Evolutionary conservation across 2,797 vertebrate species (phyloP), one percentile per base, ranked within the genome.

Genomic region (Australoheros facetus): DNA sequence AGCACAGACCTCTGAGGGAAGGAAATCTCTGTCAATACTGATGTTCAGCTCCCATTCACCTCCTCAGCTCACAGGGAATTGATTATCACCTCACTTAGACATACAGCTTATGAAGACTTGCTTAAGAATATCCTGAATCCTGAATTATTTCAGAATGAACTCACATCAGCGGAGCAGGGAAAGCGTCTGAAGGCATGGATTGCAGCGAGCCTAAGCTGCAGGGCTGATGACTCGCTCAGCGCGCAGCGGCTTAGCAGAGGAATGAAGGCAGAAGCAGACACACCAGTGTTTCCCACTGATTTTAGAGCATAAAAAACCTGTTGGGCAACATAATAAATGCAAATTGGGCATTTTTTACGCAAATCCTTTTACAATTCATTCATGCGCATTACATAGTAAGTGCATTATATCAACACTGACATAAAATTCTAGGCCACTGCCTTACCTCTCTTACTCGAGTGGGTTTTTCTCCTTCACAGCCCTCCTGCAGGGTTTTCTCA

Each of bases 151-250:
- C 10, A 71, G 17, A 34, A 59, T 71, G 2, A 30, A 92, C 97
- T 94, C 80, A 98, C 96, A 2, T 96, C 87, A 55, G 54, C 89
- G 3, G 93, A 83, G 87, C 97, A 98, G 79, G 96, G 96, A 23
- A 98, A 79, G 64, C 96, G 96, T 77, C 96, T 93, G 94, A 97
- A 97, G 56, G 97, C 96, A 34, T 96, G 94, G 16, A 97, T 30
- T 54, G 96, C 96, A 9, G 95, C 95, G 0, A 97, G 94, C 59
- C 94, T 92, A 51, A 96, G 91, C 81, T 95, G 92, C 0, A 87
- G 3, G 0, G 90, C 83, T 16, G 87, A 66, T 5, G 91, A 92
- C 39, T 19, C 81, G 64, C 87, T 80, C 34, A 94, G 84, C 2
- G 93, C 91, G 30, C 96, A 97, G 2, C 14, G 54, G 32, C 87